phyloP scores from a whole-genome alignment of 1,140 invertebrate species.

The Dolichoris vasculosae region DNA sequence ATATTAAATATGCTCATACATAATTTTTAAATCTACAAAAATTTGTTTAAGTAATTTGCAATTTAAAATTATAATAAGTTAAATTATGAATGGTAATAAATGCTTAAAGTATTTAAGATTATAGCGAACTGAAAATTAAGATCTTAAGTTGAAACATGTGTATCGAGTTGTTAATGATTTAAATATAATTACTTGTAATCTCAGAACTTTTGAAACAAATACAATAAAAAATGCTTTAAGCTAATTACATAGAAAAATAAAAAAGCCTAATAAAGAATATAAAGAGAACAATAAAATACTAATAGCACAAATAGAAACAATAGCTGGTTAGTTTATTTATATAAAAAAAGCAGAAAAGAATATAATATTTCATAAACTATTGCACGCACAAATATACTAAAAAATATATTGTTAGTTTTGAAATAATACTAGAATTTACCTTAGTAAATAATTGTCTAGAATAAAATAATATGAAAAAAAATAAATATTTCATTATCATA shows the following conservation, averaged over 20 bases:
- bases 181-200: neutral
- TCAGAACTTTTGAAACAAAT: neutral
- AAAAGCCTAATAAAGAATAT: neutral
- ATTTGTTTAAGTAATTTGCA: neutral
- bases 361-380: too few species aligned
- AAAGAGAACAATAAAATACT: neutral
- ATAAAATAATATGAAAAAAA: too few species aligned
- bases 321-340: too few species aligned
- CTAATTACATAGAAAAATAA: neutral
- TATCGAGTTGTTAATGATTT: neutral
- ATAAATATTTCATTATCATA: too few species aligned
- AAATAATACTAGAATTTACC: neutral
- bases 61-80: constrained; percentile 34
- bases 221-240: neutral
- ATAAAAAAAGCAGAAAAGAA: too few species aligned
- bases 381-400: too few species aligned
- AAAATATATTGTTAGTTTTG: too few species aligned
- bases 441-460: too few species aligned
- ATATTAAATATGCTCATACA: neutral
- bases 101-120: neutral
- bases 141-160: neutral
- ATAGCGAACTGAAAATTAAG: neutral
- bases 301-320: neutral
- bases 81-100: neutral
- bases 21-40: neutral